Evolutionary conservation across 2,888 invertebrate species (phyloP), one percentile per base, ranked within the genome.

Genomic region (Cheilosia variabilis): DNA sequence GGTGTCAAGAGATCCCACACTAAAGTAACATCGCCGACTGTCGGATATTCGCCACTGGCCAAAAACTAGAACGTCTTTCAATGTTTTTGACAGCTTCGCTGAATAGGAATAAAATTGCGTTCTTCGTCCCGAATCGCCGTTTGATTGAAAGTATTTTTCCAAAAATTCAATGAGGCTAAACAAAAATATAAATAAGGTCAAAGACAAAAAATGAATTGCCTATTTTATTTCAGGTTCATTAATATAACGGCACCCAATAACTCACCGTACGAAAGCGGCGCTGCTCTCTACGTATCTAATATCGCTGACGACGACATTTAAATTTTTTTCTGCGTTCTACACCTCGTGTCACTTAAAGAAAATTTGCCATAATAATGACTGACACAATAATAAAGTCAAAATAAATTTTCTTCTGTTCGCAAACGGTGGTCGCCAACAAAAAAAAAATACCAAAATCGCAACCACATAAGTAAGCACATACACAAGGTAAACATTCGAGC

Each of bases 261-360:
- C 52, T 24, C 22, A 22, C 13, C 9, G 5, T 4, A 22, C 4
- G 10, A 50, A 50, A 22, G 22, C 22, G 52, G 52, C 52, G 15
- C 52, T 52, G 27, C 5, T 24, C 24, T 47, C 15, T 24, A 7
- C 17, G 6, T 24, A 15, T 52, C 24, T 22, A 52, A 52, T 50
- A 24, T 13, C 52, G 52, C 52, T 52, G 43, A 60, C 43, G 45
- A 43, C 45, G 19, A 31, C 31, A 31, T 34, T 47, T 47, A 31
- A 47, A 15, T 27, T 31, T 63, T 27, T 31, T 63, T 60, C 71
- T 71, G 41, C 71, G 62, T 43, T 62, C 43, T 19, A 62, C 43
- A 43, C 41, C 62, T 68, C 75, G 75, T 65, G 63, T 65, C 53
- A 55, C 9, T 66, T 50, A 47, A 53, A 22, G 19, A 62, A 17